phyloP scores from a whole-genome alignment of 1,140 invertebrate genomes.

The Pectinophora gossypiella region DNA sequence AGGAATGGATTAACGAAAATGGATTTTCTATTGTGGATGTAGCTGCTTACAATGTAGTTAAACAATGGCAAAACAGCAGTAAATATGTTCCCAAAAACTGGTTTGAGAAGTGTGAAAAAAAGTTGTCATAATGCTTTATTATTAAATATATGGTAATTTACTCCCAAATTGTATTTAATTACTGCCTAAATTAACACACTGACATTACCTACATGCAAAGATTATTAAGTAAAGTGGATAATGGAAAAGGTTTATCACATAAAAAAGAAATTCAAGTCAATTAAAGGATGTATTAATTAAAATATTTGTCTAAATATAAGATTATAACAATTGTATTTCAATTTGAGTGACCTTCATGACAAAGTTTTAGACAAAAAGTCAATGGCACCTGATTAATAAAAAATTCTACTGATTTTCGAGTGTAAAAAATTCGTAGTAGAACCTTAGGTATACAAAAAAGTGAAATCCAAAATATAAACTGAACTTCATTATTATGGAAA shows the following conservation, averaged over 20 bases:
- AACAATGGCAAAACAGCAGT: slow-evolving; percentile 52
- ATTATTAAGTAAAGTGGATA: too few relatives aligned
- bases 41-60: slow-evolving; percentile 78
- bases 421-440: not conserved
- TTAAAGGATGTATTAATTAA: not conserved
- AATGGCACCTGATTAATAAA: not conserved
- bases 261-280: not conserved
- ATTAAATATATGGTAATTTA: not conserved
- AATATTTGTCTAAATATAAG: not conserved
- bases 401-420: not conserved
- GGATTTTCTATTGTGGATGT: slow-evolving; percentile 77
- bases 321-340: not conserved
- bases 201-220: too few relatives aligned
- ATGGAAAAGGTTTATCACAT: not conserved
- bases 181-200: too few relatives aligned
- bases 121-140: not conserved
- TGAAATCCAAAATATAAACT: not conserved
- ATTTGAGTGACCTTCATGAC: not conserved
- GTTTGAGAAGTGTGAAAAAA: slow-evolving; percentile 49
- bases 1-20: slow-evolving; percentile 46
- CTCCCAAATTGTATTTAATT: too few relatives aligned
- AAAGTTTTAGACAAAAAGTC: not conserved
- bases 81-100: slow-evolving; percentile 52
- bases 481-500: not conserved
- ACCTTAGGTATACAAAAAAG: not conserved